Base-by-base conservation (phyloP, 1,140 invertebrate species). In the Planococcus citri region DNA sequence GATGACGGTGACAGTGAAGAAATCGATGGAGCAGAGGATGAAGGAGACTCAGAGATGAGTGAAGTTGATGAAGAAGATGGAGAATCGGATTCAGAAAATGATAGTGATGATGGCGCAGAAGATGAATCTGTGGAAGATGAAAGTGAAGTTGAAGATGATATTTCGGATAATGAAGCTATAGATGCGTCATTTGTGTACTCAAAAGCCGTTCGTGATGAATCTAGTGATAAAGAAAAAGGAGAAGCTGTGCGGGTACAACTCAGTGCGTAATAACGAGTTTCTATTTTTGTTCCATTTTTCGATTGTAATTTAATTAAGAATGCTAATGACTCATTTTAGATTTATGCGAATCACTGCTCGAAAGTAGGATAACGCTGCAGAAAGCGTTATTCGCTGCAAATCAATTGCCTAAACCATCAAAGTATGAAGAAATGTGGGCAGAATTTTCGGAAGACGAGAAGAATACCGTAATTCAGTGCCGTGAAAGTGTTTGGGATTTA, bases 311-410 rank as follows among this genome's bases (percentile, higher is more conserved):
- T 33, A 51, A 37, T 4, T 61, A 17, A 12, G 20, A 64, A 12
- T 37, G 3, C 14, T 38, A 10, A 14, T 21, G n/a, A n/a, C 70
- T 67, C 71, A 72, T 76, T 71, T 60, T 58, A 83, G 81, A 74
- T 69, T 69, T 94, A 0, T 95, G 90, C 90, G 92, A 95, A 77
- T 85, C 82, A 71, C 76, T 95, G 1, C 75, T 95, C 20, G 91
- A 95, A 78, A 81, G 86, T 74, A 81, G 92, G 73, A 95, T 95
- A 72, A 87, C 90, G 74, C 77, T 94, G 3, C 92, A 95, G 76
- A 91, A 92, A 77, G 84, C 87, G 74, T 76, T 94, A 29, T 76
- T 82, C 61, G 81, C 82, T 25, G 83, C 86, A 1, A 95, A 95
- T 79, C 85, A 86, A 75, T 81, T 95, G 77, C 92, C 91, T 10